Base-by-base conservation (phyloP, 1,140 invertebrate species). In the Proctacanthus coquilletti region DNA sequence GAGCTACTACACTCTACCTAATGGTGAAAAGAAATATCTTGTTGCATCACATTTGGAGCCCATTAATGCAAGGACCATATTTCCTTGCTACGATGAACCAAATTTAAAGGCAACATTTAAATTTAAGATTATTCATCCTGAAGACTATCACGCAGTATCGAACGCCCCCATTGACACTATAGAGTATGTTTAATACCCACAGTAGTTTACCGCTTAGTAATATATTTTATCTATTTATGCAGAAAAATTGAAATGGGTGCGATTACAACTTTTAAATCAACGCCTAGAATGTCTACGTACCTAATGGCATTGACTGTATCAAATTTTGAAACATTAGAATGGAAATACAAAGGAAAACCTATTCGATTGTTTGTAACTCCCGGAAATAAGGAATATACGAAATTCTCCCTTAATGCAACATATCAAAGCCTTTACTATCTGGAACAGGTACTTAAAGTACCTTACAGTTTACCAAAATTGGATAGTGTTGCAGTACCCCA, bases 41-140 rank as follows among this genome's bases (percentile, higher is more conserved):
- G 75, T 76, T 2, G 63, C 75, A 0, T 87, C 84, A 0, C 85
- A 92, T 50, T 87, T 93, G 52, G 76, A 92, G 53, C 66, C 84
- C 0, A 81, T 74, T 1, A 71, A 82, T 45, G 88, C 88, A 1
- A 68, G 88, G 34, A 70, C 77, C 36, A 85, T 80, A 0, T 92
- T 93, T 55, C 88, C 88, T 0, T 93, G 87, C 60, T 91, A 93
- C 53, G 91, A 95, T 51, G 91, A 94, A 52, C 89, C 89, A 0
- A 65, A 62, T 2, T 71, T 87, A 47, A 94, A 94, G 52, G 80
- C 88, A 0, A 77, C 65, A 4, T 93, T 87, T 51, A 63, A 65
- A 27, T 63, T 84, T 5, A 70, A 68, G 2, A 63, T 85, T 18
- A 70, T 72, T 0, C 68, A 69, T 34, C 55, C 55, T n/a, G n/a